phyloP scores from a whole-genome alignment of 2,888 invertebrate genomes.

The Acanthacorydalis orientalis region DNA sequence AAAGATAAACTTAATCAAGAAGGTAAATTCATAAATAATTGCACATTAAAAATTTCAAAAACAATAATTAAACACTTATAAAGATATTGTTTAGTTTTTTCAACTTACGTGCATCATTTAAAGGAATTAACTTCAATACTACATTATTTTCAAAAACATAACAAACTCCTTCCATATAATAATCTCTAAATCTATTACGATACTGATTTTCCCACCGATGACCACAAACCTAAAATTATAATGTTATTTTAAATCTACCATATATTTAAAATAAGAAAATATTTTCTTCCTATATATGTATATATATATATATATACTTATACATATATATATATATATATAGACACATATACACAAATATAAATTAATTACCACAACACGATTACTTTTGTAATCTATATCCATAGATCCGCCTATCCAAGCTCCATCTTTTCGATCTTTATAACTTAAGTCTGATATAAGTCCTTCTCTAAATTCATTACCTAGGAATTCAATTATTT shows the following conservation, averaged over 20 bases:
- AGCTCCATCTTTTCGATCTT: constrained; percentile 9
- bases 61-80: background rate
- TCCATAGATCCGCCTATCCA: constrained; percentile 26
- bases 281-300: background rate
- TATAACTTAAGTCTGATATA: background rate
- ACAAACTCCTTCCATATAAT: constrained; percentile 20
- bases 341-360: no score
- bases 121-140: constrained; percentile 12
- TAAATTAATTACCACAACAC: constrained; percentile 20
- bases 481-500: no score
- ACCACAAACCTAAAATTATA: constrained; percentile 22
- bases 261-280: background rate
- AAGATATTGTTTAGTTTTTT: background rate
- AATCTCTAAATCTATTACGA: constrained; percentile 9
- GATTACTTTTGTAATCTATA: constrained; percentile 16
- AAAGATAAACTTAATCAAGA: background rate
- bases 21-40: no score
- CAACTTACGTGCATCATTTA: constrained; percentile 13
- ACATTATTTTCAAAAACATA: constrained; percentile 17
- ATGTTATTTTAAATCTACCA: background rate
- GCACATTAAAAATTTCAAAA: no score
- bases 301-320: background rate
- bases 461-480: no score
- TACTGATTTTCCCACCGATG: constrained; percentile 22
- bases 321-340: no score